Evolutionary conservation across 2,797 vertebrate genomes (phyloP), one percentile per base, ranked within the genome.

Genomic region (Pangasius macronema): DNA sequence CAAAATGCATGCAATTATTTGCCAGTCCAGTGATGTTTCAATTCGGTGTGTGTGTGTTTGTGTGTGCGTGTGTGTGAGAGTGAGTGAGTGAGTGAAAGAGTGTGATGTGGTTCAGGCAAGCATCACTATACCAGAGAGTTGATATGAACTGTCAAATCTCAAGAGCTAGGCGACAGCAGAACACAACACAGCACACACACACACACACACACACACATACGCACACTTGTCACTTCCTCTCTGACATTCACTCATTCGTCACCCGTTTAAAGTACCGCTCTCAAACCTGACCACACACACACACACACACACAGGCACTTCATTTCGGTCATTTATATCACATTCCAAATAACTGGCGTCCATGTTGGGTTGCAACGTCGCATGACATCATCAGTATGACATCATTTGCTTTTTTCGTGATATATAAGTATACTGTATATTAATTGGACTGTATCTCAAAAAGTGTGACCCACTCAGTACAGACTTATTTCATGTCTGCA

Each of bases 71-170:
- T 73, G 36, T 72, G 36, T 72, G 16, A 1, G 30, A 33, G 65
- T 5, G 22, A 73, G 72, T 2, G 24, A 51, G 73, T 13, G 70
- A n/a, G 73, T 14, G 91, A 94, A 95, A 94, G 92, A 94, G 61
- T 94, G 95, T 95, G 91, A 90, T 90, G 89, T 86, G 88, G 79
- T 89, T 68, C 90, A 85, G 88, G 84, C 87, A 13, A 36, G 93
- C 91, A 94, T 95, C 95, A 95, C 94, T 94, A 94, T 94, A 92
- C 91, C 92, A 87, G 93, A 93, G 91, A 94, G 95, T 59, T 90
- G 94, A 95, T 95, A 91, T 87, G 90, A 94, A 83, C 95, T 95
- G 95, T 95, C 96, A 95, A 94, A 95, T 92, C 95, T 94, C 92
- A 93, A 91, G 95, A 95, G 94, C 95, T 93, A 94, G 94, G 94